These are phyloP conservation scores for Trachelus troglodyta DNA, from an alignment of 2,888 invertebrate species.

Conservation along the genomic window DNA sequence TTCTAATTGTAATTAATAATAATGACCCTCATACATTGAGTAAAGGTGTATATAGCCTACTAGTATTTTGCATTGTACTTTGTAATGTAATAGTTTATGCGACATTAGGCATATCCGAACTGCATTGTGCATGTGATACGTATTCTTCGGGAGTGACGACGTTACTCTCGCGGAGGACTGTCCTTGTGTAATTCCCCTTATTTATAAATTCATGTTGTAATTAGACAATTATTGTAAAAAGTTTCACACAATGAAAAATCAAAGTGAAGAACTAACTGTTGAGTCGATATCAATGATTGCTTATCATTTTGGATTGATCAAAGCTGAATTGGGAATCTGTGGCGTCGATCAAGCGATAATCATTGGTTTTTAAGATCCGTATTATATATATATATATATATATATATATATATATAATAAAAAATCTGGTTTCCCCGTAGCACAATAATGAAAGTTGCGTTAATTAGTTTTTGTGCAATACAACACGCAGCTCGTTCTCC, in stretches of 20 bases:
- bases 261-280: slow-evolving; percentile 30
- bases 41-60: slow-evolving; percentile 26
- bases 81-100: slow-evolving; percentile 1
- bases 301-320: not conserved
- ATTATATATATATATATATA: too few relatives aligned
- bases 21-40: not conserved
- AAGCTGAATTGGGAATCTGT: slow-evolving; percentile 22
- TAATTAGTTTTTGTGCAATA: slow-evolving; percentile 44
- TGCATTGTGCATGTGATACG: not conserved
- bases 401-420: not conserved
- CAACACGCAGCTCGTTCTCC: slow-evolving; percentile 12
- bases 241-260: slow-evolving; percentile 16
- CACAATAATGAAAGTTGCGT: slow-evolving; percentile 58
- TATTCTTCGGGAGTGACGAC: not conserved
- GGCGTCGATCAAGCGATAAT: slow-evolving; percentile 23
- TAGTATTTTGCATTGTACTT: slow-evolving; percentile 28
- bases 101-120: slow-evolving; percentile 7
- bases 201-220: slow-evolving; percentile 35
- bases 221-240: slow-evolving; percentile 17
- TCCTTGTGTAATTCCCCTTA: slow-evolving; percentile 17
- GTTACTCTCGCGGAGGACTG: not conserved
- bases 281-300: slow-evolving; percentile 32
- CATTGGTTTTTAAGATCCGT: slow-evolving; percentile 30
- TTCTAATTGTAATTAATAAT: not conserved
- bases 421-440: slow-evolving; percentile 47